Evolutionary conservation across 2,888 invertebrate genomes (phyloP), one percentile per base, ranked within the genome.

Genomic region (Pandemis heparana): DNA sequence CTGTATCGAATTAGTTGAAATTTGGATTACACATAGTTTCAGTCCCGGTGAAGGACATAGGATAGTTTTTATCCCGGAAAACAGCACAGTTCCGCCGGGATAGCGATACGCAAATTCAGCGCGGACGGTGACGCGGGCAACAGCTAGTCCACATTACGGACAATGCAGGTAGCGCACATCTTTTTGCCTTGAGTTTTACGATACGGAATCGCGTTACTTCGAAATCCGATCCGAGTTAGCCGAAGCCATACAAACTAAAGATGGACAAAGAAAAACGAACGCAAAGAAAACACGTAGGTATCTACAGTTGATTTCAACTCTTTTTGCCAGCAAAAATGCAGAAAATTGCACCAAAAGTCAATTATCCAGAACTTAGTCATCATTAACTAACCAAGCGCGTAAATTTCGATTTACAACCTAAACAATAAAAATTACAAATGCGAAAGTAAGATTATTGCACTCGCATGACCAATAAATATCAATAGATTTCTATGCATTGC

Each of bases 171-270:
- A 43, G 43, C 38, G n/a, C 38, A 14, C n/a, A n/a, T 18, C n/a
- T 16, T 51, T 51, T 51, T 12, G 3, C 16, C n/a, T 18, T 8
- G 16, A 6, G 16, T 16, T 56, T 18, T 23, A 23, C 56, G 18
- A 18, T 56, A n/a, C 65, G 10, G 53, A 43, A 60, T 71, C 65
- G 39, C 16, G 46, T 65, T 65, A 63, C 70, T 39, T 41, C 8
- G 60, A 65, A 39, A 71, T 65, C 71, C 48, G 65, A 60, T 48
- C 48, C 48, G 39, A n/a, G n/a, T 41, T 43, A 16, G 23, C 46
- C 23, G 46, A 71, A 65, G 71, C 71, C 71, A 18, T 51, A 65
- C 18, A 14, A 23, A 18, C 3, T 4, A 16, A 18, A 32, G 12
- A 38, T 14, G 56, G 23, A 23, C 56, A 56, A 18, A 53, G 51